Conservation (phyloP, 2,113 vertebrate species). For the Corythoichthys intestinalis region DNA sequence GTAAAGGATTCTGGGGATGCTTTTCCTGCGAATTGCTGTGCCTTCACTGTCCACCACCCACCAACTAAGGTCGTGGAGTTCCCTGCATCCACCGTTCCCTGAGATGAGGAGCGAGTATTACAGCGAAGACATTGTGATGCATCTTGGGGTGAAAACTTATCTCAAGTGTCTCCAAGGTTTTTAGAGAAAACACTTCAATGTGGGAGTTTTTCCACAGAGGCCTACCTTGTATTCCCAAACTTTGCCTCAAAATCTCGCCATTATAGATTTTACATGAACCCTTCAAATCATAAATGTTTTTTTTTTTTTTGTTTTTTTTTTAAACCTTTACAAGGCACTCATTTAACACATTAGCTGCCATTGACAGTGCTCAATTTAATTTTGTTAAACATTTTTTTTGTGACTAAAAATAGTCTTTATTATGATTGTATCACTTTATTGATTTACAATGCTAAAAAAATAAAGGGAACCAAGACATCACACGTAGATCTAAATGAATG, state of each 20-base stretch:
- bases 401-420: no score
- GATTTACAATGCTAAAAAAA: no score
- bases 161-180: conserved; percentile 88
- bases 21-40: conserved; percentile 77
- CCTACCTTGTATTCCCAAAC: conserved; percentile 48
- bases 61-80: conserved; percentile 69
- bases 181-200: conserved; percentile 89
- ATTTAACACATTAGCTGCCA: no score
- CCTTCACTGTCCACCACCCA: conserved; percentile 71
- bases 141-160: conserved; percentile 82
- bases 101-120: conserved; percentile 57
- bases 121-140: conserved; percentile 83
- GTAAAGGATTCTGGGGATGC: conserved; percentile 85
- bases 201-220: conserved; percentile 56
- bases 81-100: conserved; percentile 76
- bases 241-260: conserved; percentile 37
- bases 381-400: no score
- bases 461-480: no score
- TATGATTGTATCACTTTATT: no score
- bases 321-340: no score
- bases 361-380: no score
- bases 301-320: no score
- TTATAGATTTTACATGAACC: conserved; percentile 11
- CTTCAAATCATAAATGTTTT: no score
- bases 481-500: no score